Evolutionary conservation across 1,140 invertebrate genomes (phyloP).

Genomic region (Dermatophagoides farinae): DNA sequence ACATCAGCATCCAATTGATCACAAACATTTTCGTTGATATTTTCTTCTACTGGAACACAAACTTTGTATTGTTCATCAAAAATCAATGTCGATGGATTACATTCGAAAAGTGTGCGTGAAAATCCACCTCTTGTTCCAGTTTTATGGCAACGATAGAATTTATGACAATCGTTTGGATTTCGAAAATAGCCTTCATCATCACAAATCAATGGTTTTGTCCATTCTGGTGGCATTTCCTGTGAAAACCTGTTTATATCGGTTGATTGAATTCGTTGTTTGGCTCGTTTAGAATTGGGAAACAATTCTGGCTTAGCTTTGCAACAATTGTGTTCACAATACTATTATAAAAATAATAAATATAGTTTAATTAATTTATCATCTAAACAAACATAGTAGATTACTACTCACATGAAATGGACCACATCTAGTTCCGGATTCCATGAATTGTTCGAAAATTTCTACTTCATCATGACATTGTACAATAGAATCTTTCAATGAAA

Average conservation of each 20-base stretch:
- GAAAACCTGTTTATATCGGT: background rate
- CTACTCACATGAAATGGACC: constrained; percentile 8
- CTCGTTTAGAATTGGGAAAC: constrained; percentile 8
- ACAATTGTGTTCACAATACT: constrained; percentile 7
- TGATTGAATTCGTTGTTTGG: background rate
- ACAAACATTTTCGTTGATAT: background rate
- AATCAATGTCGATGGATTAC: constrained; percentile 21
- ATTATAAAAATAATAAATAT: background rate
- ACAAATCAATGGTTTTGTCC: constrained; percentile 13
- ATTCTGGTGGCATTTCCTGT: constrained; percentile 2
- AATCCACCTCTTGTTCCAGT: background rate
- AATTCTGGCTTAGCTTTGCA: constrained; percentile 4
- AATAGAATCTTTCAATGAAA: constrained; percentile 2
- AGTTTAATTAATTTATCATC: background rate
- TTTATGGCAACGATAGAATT: constrained; percentile 47
- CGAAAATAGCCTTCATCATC: constrained; percentile 29
- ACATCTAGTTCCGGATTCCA: constrained; percentile 3
- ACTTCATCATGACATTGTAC: background rate
- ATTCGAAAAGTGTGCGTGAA: background rate
- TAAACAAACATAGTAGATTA: background rate
- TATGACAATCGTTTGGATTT: constrained; percentile 40
- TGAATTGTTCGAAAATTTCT: constrained; percentile 10
- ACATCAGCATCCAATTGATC: background rate
- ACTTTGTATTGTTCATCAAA: constrained; percentile 22
- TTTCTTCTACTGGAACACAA: constrained; percentile 2